Percentiles rank a stretch among this genome's conserved stretches.
phyloP scores from a whole-genome alignment of 2,797 vertebrate species.

The Cossypha dichroa region DNA sequence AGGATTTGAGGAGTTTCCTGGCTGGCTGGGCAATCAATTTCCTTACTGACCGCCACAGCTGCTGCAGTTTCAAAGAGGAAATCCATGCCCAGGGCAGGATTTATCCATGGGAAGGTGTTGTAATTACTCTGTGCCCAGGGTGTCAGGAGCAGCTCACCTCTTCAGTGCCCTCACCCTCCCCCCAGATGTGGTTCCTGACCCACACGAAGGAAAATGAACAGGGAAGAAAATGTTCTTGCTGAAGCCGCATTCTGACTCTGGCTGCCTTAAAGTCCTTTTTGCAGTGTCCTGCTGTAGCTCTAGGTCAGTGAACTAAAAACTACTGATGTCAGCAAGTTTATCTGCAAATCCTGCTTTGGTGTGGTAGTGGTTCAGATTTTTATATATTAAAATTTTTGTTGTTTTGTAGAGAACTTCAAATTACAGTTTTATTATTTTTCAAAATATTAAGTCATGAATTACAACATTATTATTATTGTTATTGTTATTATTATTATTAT shows the following conservation, averaged over 20 bases:
- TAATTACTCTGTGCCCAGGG: neutral
- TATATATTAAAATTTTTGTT: neutral
- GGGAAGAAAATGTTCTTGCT: neutral
- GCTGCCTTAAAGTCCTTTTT: neutral
- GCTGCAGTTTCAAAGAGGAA: neutral
- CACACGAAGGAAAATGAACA: neutral
- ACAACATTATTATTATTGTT: no score
- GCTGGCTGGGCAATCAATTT: neutral
- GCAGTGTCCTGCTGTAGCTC: neutral
- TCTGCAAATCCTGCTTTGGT: neutral
- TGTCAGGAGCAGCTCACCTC: neutral
- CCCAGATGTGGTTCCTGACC: accelerated
- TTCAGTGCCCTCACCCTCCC: neutral
- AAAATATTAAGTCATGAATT: neutral
- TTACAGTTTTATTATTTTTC: neutral
- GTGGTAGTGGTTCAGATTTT: neutral
- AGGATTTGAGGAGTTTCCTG: neutral
- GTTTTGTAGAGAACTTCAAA: neutral
- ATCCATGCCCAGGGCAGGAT: neutral
- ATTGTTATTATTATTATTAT: neutral
- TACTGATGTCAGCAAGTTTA: neutral
- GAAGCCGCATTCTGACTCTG: neutral
- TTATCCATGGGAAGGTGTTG: neutral
- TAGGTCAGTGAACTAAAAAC: neutral
- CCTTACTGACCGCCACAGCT: neutral